Conservation (phyloP, 2,113 vertebrate species). For the Choloepus hoffmanni region DNA sequence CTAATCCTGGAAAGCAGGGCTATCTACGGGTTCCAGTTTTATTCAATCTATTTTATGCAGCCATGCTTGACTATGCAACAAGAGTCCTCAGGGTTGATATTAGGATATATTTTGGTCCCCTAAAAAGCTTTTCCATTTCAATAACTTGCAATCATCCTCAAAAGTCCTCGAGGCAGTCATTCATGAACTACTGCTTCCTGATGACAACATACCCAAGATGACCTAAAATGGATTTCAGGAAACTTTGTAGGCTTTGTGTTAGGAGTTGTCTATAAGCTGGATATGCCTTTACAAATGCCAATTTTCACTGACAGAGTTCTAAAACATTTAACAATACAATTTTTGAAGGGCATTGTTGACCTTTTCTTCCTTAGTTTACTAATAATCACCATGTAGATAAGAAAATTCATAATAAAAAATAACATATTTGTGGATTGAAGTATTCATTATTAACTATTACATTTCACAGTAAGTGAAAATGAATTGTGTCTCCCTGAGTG, state of each 20-base stretch:
- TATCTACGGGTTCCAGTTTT: slow-evolving; percentile 72
- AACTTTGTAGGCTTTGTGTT: slow-evolving; percentile 8
- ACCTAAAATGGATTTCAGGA: slow-evolving; percentile 63
- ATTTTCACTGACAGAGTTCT: neutral
- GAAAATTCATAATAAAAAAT: neutral
- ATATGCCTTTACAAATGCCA: neutral
- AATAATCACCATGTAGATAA: neutral
- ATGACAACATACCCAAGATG: slow-evolving; percentile 64
- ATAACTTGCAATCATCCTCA: slow-evolving; percentile 78
- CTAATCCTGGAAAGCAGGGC: slow-evolving; percentile 62
- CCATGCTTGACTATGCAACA: slow-evolving; percentile 82
- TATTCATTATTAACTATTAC: neutral
- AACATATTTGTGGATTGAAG: neutral
- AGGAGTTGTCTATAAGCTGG: neutral
- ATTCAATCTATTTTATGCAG: slow-evolving; percentile 84
- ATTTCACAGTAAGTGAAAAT: slow-evolving; percentile 4
- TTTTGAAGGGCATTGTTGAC: neutral
- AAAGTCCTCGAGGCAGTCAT: slow-evolving; percentile 79
- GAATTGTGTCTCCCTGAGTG: neutral
- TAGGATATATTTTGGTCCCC: slow-evolving; percentile 79
- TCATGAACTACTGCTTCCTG: slow-evolving; percentile 73
- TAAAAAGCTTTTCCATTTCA: slow-evolving; percentile 76
- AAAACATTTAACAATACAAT: neutral
- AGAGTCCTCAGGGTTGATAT: slow-evolving; percentile 79
- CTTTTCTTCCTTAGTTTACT: neutral